Evolutionary conservation across 2,113 vertebrate genomes (phyloP).

Genomic region (Sphaerodactylus townsendi): DNA sequence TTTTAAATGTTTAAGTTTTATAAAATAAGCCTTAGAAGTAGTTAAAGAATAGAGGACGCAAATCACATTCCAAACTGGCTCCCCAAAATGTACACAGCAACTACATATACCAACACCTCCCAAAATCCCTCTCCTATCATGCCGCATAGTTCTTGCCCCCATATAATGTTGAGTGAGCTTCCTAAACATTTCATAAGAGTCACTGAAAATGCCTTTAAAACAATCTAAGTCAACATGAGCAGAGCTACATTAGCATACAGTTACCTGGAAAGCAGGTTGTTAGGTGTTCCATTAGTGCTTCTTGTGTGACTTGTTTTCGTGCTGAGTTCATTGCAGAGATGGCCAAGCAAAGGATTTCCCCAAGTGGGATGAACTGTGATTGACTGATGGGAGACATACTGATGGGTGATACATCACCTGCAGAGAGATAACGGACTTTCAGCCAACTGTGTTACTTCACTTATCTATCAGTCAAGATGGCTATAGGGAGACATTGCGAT

Average conservation of each 20-base stretch:
- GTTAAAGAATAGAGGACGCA: background rate
- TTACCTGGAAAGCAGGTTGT: slow-evolving; percentile 98
- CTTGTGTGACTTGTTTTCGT: slow-evolving; percentile 95
- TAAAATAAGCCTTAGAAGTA: background rate
- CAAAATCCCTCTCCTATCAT: background rate
- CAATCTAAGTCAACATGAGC: background rate
- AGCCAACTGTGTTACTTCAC: slow-evolving; percentile 32
- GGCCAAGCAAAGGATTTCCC: slow-evolving; percentile 98
- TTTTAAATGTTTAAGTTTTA: slow-evolving; percentile 21
- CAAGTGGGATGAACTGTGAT: slow-evolving; percentile 98
- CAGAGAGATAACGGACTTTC: slow-evolving; percentile 59
- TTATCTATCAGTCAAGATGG: background rate
- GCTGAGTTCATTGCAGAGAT: slow-evolving; percentile 98
- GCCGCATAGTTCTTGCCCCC: background rate
- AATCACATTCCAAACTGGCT: background rate
- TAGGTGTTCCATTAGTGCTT: slow-evolving; percentile 95
- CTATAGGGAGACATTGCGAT: background rate
- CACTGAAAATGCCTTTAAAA: slow-evolving; percentile 13
- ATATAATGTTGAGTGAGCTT: background rate
- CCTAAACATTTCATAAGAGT: background rate
- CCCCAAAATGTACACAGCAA: background rate
- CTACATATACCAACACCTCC: background rate
- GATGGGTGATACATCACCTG: slow-evolving; percentile 99
- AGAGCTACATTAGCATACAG: background rate
- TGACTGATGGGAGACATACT: slow-evolving; percentile 99